Conservation (phyloP, 2,797 vertebrate genomes). For the Petrocephalus schoutedeni region DNA sequence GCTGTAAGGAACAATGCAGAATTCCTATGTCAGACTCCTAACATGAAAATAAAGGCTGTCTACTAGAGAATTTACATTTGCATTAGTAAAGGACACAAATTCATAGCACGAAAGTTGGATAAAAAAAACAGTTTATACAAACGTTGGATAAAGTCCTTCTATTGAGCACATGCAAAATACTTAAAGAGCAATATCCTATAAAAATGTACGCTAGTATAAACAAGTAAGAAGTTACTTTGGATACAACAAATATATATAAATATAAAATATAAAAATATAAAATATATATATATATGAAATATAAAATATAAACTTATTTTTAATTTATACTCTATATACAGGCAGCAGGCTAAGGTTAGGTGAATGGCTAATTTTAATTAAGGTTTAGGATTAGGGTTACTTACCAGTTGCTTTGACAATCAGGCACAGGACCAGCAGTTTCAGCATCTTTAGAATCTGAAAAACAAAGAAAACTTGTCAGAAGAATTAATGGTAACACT, state of each 20-base stretch:
- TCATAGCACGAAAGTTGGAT: neutral
- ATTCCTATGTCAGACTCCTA: neutral
- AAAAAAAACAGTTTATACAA: no score
- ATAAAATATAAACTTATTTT: neutral
- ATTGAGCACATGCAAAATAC: neutral
- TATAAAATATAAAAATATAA: neutral
- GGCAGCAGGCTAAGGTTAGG: neutral
- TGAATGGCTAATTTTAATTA: neutral
- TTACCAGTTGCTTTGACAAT: conserved; percentile 59
- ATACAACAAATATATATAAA: neutral
- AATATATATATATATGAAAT: neutral
- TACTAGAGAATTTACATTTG: neutral
- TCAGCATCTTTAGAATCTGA: conserved; percentile 70
- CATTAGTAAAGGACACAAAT: neutral
- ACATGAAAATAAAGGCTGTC: neutral
- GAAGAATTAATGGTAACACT: neutral
- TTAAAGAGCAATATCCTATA: neutral
- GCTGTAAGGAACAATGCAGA: conserved; percentile 30
- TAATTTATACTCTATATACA: neutral
- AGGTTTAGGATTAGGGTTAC: conserved; percentile 19
- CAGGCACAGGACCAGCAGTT: conserved; percentile 62
- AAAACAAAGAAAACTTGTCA: conserved; percentile 15
- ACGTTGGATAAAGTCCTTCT: neutral
- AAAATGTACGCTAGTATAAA: neutral
- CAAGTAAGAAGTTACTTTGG: no score